These are phyloP conservation scores for Eupithecia centaureata DNA, from an alignment of 2,888 invertebrate genomes.

Conservation along the genomic window DNA sequence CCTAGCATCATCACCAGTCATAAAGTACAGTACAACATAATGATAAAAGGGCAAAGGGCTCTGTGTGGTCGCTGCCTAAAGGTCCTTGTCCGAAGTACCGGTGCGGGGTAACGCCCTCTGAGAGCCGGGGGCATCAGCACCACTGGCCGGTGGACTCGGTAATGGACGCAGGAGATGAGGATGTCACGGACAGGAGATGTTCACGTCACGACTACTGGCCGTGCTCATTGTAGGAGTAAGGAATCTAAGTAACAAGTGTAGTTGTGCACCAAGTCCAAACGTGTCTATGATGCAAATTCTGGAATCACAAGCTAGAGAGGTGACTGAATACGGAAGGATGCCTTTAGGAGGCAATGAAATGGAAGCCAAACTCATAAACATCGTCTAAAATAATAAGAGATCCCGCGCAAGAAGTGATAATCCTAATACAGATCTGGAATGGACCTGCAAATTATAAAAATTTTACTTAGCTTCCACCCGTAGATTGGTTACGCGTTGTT, in stretches of 20 bases:
- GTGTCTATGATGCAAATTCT: too few relatives aligned
- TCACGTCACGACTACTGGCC: background rate
- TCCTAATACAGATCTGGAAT: too few relatives aligned
- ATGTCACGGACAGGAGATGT: conserved; percentile 14
- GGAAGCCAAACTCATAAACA: too few relatives aligned
- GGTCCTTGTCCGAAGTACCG: conserved; percentile 70
- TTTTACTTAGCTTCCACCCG: too few relatives aligned
- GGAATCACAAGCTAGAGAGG: too few relatives aligned
- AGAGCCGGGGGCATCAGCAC: conserved; percentile 34
- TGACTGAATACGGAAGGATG: too few relatives aligned
- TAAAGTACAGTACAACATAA: background rate
- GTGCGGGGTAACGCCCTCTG: conserved; percentile 50
- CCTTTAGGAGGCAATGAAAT: too few relatives aligned
- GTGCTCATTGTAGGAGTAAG: background rate
- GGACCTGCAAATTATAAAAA: too few relatives aligned
- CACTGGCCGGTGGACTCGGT: conserved; percentile 4
- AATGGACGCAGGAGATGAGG: conserved; percentile 8
- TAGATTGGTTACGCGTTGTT: too few relatives aligned
- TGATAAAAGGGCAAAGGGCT: conserved; percentile 19
- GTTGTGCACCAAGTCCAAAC: background rate
- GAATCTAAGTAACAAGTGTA: background rate
- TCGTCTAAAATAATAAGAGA: too few relatives aligned
- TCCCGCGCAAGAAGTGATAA: too few relatives aligned
- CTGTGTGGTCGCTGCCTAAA: conserved; percentile 31
- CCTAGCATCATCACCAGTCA: background rate